Evolutionary conservation across 1,140 invertebrate species (phyloP).

Genomic region (Diabrotica virgifera): DNA sequence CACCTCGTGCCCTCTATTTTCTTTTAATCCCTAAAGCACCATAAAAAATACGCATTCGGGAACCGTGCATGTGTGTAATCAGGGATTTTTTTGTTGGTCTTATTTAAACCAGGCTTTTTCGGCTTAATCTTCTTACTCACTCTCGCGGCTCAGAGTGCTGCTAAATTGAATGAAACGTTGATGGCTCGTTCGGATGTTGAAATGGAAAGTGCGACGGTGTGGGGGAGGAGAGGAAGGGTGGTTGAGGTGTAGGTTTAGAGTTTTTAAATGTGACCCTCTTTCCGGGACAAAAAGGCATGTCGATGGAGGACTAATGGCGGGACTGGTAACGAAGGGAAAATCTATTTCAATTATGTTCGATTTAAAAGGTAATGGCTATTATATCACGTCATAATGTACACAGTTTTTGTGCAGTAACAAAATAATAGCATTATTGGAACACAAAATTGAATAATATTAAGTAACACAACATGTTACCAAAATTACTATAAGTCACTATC

Average conservation of each 20-base stretch:
- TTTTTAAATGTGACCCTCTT: background rate
- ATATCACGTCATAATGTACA: too few species aligned
- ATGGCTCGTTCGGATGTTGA: background rate
- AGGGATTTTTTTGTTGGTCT: background rate
- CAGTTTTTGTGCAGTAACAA: too few species aligned
- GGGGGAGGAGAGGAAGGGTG: background rate
- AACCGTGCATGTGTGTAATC: background rate
- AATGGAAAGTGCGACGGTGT: background rate
- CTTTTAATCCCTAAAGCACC: too few species aligned
- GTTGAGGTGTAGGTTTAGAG: background rate
- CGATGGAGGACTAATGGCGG: background rate
- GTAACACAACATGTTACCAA: too few species aligned
- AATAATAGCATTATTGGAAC: too few species aligned
- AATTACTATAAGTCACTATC: too few species aligned
- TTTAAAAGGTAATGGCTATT: background rate
- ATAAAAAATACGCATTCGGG: background rate
- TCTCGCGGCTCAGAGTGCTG: background rate
- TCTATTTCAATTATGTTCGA: too few species aligned
- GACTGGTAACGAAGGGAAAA: background rate
- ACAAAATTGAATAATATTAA: too few species aligned
- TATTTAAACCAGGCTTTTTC: slow-evolving; percentile 3
- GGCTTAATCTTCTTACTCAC: background rate
- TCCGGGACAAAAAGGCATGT: background rate
- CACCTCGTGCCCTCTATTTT: too few species aligned
- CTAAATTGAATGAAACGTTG: slow-evolving; percentile 2